Evolutionary conservation across 2,888 invertebrate genomes (phyloP), one percentile per base, ranked within the genome.

Genomic region (Ptychoptera albimana): DNA sequence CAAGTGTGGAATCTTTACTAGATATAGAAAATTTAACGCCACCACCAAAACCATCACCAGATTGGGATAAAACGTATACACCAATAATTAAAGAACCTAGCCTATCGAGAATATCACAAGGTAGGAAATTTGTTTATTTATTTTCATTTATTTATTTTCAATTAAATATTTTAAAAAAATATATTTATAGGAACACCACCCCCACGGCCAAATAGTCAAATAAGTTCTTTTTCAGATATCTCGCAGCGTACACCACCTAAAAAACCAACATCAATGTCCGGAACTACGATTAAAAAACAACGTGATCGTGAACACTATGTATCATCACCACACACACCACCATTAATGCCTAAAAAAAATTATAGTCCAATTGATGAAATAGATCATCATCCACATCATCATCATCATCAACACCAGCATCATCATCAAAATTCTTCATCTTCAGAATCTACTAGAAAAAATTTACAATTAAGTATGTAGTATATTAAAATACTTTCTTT

Each of bases 1-100:
- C 75, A 14, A 72, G 73, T 32, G 74, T 73, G 50, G 73, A 64
- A 45, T 56, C 55, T n/a, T 49, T 52, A 49, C 50, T 62, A 35
- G 59, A 60, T 40, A 50, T 57, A 44, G 56, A 59, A 11, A 59
- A 60, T 41, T 61, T 62, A 45, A 64, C 64, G 29, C 64, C 66
- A 32, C 64, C 66, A 30, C 43, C 50, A n/a, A 46, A 48, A 23
- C 42, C 43, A n/a, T 43, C 47, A 7, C 38, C 48, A 4, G 48
- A 47, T 34, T 47, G 48, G 48, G 42, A 47, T 16, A 47, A 47
- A 14, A 54, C 52, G 15, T 56, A 53, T 39, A 53, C 55, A 8
- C 54, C 54, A 10, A 42, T 29, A 30, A 15, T 50, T 8, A 63
- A 61, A 48, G 61, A 61, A 48, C 54, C 54, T 12, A 63, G 63